Evolutionary conservation across 2,113 vertebrate species (phyloP).

Genomic region (Grus americana): DNA sequence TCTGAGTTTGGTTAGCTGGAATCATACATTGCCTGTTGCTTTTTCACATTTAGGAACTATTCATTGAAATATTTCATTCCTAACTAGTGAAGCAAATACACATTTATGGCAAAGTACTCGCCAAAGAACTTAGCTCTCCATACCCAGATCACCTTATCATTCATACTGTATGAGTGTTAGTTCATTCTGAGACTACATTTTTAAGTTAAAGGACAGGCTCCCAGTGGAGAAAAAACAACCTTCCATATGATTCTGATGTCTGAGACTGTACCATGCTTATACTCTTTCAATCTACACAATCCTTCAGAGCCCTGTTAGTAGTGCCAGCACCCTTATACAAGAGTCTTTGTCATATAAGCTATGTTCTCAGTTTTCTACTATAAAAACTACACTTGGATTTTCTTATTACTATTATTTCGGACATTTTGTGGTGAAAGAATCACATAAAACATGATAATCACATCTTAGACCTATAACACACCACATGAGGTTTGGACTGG

Average conservation of each 20-base stretch:
- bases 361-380: background rate
- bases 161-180: background rate
- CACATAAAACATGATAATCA: background rate
- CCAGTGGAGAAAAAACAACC: fast-evolving
- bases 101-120: background rate
- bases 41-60: background rate
- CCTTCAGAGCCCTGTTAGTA: background rate
- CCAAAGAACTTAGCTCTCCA: background rate
- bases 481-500: background rate
- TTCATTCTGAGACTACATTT: background rate
- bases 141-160: background rate
- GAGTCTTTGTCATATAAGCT: background rate
- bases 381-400: background rate
- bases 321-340: background rate
- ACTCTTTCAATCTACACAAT: background rate
- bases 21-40: background rate
- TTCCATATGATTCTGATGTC: background rate
- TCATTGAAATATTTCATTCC: background rate
- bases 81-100: background rate
- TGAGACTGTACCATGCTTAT: background rate
- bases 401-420: background rate
- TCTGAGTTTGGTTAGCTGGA: background rate
- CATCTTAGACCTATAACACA: background rate
- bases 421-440: background rate
- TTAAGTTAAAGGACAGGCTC: background rate